Conservation (phyloP, 2,888 invertebrate species). For the Argyresthia goedartella region DNA sequence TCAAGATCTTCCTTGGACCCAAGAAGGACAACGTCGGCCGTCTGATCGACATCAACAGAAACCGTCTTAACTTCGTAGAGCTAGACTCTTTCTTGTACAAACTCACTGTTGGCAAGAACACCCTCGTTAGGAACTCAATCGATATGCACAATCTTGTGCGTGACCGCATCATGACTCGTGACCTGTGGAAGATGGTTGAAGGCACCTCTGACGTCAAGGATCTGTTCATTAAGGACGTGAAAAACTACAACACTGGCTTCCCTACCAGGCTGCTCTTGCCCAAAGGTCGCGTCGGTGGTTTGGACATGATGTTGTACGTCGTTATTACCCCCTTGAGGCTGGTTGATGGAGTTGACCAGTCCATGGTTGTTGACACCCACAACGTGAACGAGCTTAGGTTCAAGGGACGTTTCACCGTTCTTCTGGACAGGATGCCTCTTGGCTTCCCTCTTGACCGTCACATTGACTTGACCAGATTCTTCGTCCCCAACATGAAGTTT, state of each 20-base stretch:
- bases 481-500: slow-evolving; percentile 77
- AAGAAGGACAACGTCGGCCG: slow-evolving; percentile 73
- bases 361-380: slow-evolving; percentile 38
- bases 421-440: slow-evolving; percentile 74
- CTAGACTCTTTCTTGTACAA: slow-evolving; percentile 74
- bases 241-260: slow-evolving; percentile 73
- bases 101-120: slow-evolving; percentile 74
- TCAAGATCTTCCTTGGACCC: slow-evolving; percentile 78
- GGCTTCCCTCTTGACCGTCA: slow-evolving; percentile 83
- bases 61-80: slow-evolving; percentile 75
- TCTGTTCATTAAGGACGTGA: slow-evolving; percentile 38
- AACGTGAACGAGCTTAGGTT: slow-evolving; percentile 50
- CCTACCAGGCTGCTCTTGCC: slow-evolving; percentile 80
- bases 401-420: slow-evolving; percentile 46
- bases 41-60: slow-evolving; percentile 67
- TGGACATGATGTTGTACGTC: slow-evolving; percentile 74
- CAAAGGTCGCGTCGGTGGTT: slow-evolving; percentile 76
- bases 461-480: slow-evolving; percentile 70
- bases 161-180: slow-evolving; percentile 76
- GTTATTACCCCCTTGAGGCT: slow-evolving; percentile 69
- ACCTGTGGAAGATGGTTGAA: slow-evolving; percentile 74
- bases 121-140: slow-evolving; percentile 72
- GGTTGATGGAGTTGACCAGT: slow-evolving; percentile 43
- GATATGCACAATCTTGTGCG: slow-evolving; percentile 76
- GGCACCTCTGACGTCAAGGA: slow-evolving; percentile 55